Evolutionary conservation across 2,113 vertebrate genomes (phyloP).

Genomic region (Gobius niger): DNA sequence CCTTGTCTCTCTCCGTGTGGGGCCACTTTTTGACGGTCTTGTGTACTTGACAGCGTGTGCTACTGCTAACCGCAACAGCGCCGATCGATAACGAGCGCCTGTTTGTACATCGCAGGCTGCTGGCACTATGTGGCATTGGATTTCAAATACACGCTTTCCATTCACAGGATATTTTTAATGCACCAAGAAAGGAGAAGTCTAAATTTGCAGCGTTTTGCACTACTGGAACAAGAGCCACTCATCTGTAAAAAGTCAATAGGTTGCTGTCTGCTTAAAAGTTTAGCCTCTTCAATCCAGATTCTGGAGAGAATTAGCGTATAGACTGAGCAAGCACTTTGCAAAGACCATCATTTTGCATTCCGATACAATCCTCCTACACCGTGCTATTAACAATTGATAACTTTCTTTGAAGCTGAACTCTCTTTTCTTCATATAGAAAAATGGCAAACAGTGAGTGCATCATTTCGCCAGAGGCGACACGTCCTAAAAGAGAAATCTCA

Average conservation of each 20-base stretch:
- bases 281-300: conserved; percentile 11
- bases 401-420: conserved; percentile 30
- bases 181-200: not conserved
- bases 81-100: conserved; percentile 25
- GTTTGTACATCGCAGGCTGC: not conserved
- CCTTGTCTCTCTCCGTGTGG: conserved; percentile 11
- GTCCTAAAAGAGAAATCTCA: conserved; percentile 11
- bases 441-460: conserved; percentile 15
- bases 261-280: conserved; percentile 3
- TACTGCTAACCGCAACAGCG: conserved; percentile 20
- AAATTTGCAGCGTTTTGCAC: not conserved
- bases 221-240: not conserved
- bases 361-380: conserved; percentile 13
- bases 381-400: conserved; percentile 39
- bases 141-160: conserved; percentile 12
- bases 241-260: not conserved
- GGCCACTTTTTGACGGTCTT: conserved; percentile 4
- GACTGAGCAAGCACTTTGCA: conserved; percentile 13
- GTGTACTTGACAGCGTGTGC: conserved; percentile 2
- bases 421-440: conserved; percentile 29
- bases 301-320: conserved; percentile 18
- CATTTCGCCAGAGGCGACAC: conserved; percentile 14
- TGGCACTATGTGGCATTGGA: not conserved
- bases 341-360: conserved; percentile 30
- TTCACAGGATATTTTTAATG: not conserved